Evolutionary conservation across 2,888 invertebrate species (phyloP).

Genomic region (Xiphydria camelus): DNA sequence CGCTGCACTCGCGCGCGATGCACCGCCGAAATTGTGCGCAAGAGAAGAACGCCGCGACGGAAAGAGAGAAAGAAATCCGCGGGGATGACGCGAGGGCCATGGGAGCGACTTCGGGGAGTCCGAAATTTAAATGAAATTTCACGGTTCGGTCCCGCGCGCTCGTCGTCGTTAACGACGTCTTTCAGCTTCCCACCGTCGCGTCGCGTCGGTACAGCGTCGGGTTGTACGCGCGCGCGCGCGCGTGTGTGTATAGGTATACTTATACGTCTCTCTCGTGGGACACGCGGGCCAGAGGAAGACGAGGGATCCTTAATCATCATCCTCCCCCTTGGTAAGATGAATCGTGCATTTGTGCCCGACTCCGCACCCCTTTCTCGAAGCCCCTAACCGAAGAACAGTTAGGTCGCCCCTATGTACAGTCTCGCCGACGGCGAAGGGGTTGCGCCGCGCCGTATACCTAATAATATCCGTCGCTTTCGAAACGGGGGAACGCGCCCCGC

Average conservation of each 20-base stretch:
- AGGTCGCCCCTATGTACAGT: constrained; percentile 12
- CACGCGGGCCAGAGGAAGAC: constrained; percentile 16
- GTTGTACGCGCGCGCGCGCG: no score
- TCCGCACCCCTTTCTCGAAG: constrained; percentile 32
- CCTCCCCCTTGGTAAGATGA: constrained; percentile 33
- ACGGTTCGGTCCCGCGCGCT: constrained; percentile 20
- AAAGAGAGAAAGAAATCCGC: no score
- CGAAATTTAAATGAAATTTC: constrained; percentile 19
- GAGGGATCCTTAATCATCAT: constrained; percentile 43
- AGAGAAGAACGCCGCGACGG: no score
- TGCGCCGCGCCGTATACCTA: no score
- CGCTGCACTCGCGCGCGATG: no score
- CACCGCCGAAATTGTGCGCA: no score
- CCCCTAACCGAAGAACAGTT: constrained; percentile 27
- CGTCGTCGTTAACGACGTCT: constrained; percentile 20
- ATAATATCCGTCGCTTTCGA: background rate
- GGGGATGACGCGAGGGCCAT: background rate
- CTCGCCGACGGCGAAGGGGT: background rate
- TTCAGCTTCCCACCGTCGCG: constrained; percentile 2
- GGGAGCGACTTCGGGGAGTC: background rate
- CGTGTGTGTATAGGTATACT: background rate
- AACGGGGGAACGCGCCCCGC: background rate
- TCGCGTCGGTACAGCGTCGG: background rate
- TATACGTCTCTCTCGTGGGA: no score
- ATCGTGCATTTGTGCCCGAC: constrained; percentile 35